phyloP scores from a whole-genome alignment of 2,888 invertebrate species.

The Cosmia pyralina region DNA sequence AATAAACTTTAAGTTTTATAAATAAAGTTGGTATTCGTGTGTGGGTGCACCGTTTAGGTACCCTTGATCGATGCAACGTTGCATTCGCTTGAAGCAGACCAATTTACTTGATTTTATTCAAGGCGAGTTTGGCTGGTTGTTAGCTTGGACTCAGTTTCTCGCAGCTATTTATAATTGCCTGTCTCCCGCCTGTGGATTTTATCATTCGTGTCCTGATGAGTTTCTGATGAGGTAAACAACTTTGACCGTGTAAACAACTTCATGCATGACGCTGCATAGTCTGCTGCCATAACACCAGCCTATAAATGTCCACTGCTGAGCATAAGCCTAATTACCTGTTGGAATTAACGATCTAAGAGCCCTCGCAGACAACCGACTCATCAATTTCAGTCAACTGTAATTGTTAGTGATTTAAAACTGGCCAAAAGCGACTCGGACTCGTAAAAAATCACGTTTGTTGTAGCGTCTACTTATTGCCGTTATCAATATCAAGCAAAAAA shows the following conservation, averaged over 20 bases:
- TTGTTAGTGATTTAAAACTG: neutral
- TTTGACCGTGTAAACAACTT: slow-evolving; percentile 19
- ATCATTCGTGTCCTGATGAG: slow-evolving; percentile 44
- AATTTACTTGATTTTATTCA: slow-evolving; percentile 84
- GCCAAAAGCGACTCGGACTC: no score
- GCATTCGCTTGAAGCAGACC: slow-evolving; percentile 79
- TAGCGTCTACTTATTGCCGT: no score
- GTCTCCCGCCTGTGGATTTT: slow-evolving; percentile 45
- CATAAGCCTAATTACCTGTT: slow-evolving; percentile 10
- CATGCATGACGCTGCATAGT: slow-evolving; percentile 6
- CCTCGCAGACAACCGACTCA: neutral
- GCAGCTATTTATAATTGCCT: slow-evolving; percentile 65
- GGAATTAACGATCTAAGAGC: slow-evolving; percentile 3
- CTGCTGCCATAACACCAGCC: neutral
- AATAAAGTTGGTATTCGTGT: slow-evolving; percentile 62
- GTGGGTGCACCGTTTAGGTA: slow-evolving; percentile 45
- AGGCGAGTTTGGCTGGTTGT: slow-evolving; percentile 66
- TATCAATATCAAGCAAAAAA: no score
- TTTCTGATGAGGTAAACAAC: slow-evolving; percentile 40
- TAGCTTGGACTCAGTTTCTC: slow-evolving; percentile 63
- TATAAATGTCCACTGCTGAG: neutral
- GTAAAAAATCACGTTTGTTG: no score
- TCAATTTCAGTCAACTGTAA: neutral
- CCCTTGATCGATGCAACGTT: slow-evolving; percentile 78
- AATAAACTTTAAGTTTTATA: slow-evolving; percentile 54